These are phyloP conservation scores for Vultur gryphus DNA, from an alignment of 2,797 vertebrate genomes.

Conservation along the genomic window DNA sequence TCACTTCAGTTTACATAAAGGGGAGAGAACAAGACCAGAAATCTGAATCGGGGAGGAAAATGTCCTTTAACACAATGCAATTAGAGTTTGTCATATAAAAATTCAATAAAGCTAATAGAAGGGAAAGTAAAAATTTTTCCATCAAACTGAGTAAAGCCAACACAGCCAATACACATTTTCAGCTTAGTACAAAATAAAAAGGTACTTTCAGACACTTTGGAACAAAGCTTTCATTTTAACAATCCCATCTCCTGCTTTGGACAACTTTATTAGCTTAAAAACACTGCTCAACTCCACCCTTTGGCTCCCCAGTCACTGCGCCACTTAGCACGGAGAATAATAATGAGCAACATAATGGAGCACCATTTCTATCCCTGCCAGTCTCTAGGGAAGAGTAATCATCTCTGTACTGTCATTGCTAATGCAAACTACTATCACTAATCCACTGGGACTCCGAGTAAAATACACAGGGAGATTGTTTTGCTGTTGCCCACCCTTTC, in stretches of 20 bases:
- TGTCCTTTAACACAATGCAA: too few relatives aligned
- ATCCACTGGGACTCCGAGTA: conserved; percentile 5
- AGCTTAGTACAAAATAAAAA: background rate
- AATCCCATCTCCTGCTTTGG: conserved; percentile 2
- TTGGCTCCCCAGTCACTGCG: conserved; percentile 18
- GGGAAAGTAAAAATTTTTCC: background rate
- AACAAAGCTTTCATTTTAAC: conserved; percentile 21
- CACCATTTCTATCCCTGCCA: conserved; percentile 40
- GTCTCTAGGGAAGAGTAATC: conserved; percentile 59
- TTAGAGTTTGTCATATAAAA: background rate
- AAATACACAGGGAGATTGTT: conserved; percentile 37
- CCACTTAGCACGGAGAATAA: conserved; percentile 31
- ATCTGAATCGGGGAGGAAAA: background rate
- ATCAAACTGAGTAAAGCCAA: background rate
- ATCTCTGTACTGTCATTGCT: conserved; percentile 44
- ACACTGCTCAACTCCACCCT: conserved; percentile 2
- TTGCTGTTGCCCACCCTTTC: background rate
- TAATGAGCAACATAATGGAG: conserved; percentile 60
- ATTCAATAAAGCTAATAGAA: background rate
- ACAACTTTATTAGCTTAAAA: conserved; percentile 58
- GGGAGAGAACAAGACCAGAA: background rate
- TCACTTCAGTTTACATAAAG: background rate
- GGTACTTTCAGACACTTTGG: background rate
- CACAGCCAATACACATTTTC: background rate
- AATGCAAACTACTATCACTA: conserved; percentile 36